Base-by-base conservation (phyloP, 2,888 invertebrate species). In the Callinectes sapidus region DNA sequence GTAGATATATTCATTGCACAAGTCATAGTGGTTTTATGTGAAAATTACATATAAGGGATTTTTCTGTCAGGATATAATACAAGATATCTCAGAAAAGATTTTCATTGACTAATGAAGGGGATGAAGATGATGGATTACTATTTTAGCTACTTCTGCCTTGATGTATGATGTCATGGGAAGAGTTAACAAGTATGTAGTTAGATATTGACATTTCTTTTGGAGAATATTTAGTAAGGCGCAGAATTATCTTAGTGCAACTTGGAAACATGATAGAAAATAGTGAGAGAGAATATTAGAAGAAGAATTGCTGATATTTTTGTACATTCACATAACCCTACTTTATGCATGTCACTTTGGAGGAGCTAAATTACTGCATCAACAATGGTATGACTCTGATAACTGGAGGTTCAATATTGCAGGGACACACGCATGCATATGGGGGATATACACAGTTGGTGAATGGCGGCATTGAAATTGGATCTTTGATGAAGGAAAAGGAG, bases 401-500 rank as follows among this genome's bases (percentile, higher is more conserved):
- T 16, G 14, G 32, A 35, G 35, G 1, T 35, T 81, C 10, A 14
- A 81, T n/a, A 1, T 81, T 87, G 13, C 66, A 94, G 94, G 94
- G 94, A 28, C 89, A 89, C 16, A 66, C 71, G 16, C 96, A 97
- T 95, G 96, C 96, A 2, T 96, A 96, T 95, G 97, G 97, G 55
- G 96, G 96, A 0, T 97, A 97, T 94, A 96, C 96, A 6, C 97
- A 97, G 94, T 95, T 97, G 18, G 95, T 96, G 90, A 96, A 95
- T 89, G 93, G 85, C 86, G 95, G 95, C 0, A 92, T 95, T 39
- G 93, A 94, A 81, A 91, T 94, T 86, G 91, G 89, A 8, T 90
- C 92, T 35, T 28, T 93, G 10, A 42, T 93, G 18, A 88, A 92
- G 32, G 86, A 89, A 48, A 90, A 86, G 39, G 86, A 92, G 55